phyloP scores from a whole-genome alignment of 2,888 invertebrate genomes.

The Tethea ocularis region DNA sequence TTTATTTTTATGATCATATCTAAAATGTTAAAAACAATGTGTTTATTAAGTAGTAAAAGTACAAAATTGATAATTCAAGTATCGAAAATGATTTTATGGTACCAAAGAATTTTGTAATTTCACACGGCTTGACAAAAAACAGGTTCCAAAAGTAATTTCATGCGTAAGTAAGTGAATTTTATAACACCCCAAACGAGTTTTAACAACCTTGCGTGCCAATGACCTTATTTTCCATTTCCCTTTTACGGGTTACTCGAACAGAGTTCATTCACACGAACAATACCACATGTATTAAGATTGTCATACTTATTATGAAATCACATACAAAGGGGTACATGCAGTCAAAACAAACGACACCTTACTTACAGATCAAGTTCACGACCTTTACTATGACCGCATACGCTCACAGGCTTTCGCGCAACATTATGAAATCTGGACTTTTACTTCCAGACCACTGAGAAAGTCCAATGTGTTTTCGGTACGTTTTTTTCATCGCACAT shows the following conservation, averaged over 20 bases:
- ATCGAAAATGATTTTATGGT: too few relatives aligned
- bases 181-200: constrained; percentile 17
- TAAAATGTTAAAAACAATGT: background rate
- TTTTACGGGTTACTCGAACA: background rate
- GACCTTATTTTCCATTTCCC: constrained; percentile 6
- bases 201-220: constrained; percentile 1
- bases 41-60: too few relatives aligned
- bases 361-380: constrained; percentile 44
- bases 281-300: background rate
- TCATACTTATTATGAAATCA: constrained; percentile 14
- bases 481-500: constrained; percentile 54
- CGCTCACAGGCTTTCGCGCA: constrained; percentile 61
- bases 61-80: background rate
- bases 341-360: constrained; percentile 19
- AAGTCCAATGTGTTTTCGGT: constrained; percentile 71
- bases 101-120: too few relatives aligned
- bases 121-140: background rate
- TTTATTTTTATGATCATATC: too few relatives aligned
- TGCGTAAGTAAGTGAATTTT: background rate
- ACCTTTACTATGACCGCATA: constrained; percentile 60
- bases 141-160: background rate
- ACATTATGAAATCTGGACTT: constrained; percentile 77
- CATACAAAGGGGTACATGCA: constrained; percentile 16
- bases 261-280: constrained; percentile 9
- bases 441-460: constrained; percentile 74